Percentiles rank a stretch among this genome's conserved stretches.
phyloP scores from a whole-genome alignment of 2,113 vertebrate species.

The Urocitellus parryii region DNA sequence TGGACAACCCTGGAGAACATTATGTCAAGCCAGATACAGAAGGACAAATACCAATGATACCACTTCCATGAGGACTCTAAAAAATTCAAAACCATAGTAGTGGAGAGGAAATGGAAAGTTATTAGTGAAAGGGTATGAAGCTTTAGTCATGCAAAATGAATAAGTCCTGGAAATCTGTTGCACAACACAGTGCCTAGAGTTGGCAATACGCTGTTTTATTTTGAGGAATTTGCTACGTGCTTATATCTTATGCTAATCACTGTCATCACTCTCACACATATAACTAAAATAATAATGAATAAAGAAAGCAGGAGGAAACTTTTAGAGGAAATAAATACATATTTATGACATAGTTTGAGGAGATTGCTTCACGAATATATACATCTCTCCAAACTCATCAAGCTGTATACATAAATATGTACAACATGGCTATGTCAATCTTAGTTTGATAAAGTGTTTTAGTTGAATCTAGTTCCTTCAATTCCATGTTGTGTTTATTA shows the following conservation, averaged over 20 bases:
- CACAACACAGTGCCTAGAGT: background rate
- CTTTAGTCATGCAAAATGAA: background rate
- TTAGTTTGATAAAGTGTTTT: background rate
- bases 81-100: background rate
- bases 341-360: background rate
- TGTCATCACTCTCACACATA: rapidly evolving
- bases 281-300: background rate
- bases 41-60: background rate
- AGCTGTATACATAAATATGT: background rate
- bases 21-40: background rate
- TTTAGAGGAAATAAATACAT: background rate
- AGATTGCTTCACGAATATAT: background rate
- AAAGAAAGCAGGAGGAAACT: background rate
- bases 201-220: background rate
- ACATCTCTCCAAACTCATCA: background rate
- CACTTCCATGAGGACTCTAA: background rate
- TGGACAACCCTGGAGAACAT: too few relatives aligned
- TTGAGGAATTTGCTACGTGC: background rate
- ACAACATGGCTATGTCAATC: background rate
- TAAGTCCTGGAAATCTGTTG: background rate
- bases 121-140: background rate
- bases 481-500: background rate
- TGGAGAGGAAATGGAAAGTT: background rate
- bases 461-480: background rate
- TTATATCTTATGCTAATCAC: background rate